Base-by-base conservation (phyloP, 2,888 invertebrate species). In the Papilio gigon region DNA sequence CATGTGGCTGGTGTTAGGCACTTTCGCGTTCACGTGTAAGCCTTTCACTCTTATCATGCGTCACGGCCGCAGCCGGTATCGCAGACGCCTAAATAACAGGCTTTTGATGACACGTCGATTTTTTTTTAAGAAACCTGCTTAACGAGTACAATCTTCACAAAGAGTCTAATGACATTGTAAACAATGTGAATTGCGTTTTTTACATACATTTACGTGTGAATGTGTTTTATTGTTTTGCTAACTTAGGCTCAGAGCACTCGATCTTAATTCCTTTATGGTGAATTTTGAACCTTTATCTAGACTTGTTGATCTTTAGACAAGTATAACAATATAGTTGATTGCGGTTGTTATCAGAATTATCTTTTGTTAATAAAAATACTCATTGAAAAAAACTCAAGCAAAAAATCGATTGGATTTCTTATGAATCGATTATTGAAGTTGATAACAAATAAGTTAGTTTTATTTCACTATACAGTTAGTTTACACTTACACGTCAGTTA, bases 31-130 rank as follows among this genome's bases (percentile, higher is more conserved):
- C 87, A 84, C 81, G 85, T 84, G 86, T 89, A 89, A 91, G 89
- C 85, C 91, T 91, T 91, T 92, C 91, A 90, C 91, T 92, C 89
- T 90, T 88, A 88, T 87, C 86, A 83, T 82, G 84, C 73, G 73
- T 71, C 73, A 70, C 58, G 62, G 63, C 17, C 58, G 47, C 20
- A 61, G 67, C 61, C 53, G 61, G 68, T 22, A 60, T 56, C 61
- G 50, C 60, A 44, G 60, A 69, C 61, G 30, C 62, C 53, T 30
- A 60, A 64, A 58, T 59, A 68, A 64, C 58, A 33, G 33, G n/a
- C 22, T 40, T 53, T 25, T 40, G 65, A 61, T 69, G 65, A 61
- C 25, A 65, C 53, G 60, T 40, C 56, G 27, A 35, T 27, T 42
- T 69, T 27, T n/a, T 12, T 30, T 14, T 44, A 67, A 27, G 47